phyloP scores from a whole-genome alignment of 1,140 invertebrate species.

The Caenorhabditis inopinata region DNA sequence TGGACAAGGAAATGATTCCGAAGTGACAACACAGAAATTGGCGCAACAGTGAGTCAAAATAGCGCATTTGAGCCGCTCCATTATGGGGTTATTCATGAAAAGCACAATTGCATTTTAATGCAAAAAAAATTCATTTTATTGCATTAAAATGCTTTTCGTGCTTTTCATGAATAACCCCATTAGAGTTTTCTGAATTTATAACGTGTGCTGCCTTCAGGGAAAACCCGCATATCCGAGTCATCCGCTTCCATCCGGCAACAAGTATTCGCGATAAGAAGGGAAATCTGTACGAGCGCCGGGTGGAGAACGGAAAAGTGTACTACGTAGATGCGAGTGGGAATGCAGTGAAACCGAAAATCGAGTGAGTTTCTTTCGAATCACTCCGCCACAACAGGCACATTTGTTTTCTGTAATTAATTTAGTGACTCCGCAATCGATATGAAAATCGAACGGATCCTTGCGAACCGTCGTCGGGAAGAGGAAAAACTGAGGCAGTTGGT shows the following conservation, averaged over 20 bases:
- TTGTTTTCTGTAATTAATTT: too few species aligned
- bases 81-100: too few species aligned
- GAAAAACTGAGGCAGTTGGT: neutral
- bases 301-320: neutral
- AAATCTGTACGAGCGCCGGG: neutral
- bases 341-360: neutral
- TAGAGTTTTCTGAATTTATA: too few species aligned
- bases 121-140: too few species aligned
- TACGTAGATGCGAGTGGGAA: constrained; percentile 2
- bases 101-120: too few species aligned
- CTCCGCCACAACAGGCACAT: too few species aligned
- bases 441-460: neutral
- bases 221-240: neutral
- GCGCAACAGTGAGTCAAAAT: neutral
- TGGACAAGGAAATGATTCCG: neutral
- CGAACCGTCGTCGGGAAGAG: neutral
- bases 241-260: neutral
- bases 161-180: too few species aligned
- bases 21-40: too few species aligned
- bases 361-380: neutral
- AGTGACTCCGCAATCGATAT: neutral
- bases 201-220: too few species aligned
- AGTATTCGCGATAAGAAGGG: neutral
- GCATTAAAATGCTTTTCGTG: too few species aligned
- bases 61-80: too few species aligned